These are phyloP conservation scores for Eurois occulta DNA, from an alignment of 2,888 invertebrate genomes.

Conservation along the genomic window DNA sequence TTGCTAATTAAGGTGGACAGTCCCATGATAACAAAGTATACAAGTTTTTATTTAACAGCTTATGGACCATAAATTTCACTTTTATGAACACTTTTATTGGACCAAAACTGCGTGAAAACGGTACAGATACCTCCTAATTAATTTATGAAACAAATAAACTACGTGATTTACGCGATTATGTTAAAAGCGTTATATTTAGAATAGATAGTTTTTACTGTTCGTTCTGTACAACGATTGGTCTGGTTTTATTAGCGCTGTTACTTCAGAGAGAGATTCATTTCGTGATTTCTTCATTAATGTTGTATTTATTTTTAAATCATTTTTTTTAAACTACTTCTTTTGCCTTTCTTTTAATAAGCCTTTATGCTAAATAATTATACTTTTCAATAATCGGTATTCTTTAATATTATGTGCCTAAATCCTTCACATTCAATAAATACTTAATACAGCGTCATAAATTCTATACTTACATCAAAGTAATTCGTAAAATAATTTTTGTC, in stretches of 20 bases:
- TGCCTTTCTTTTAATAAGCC: neutral
- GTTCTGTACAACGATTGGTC: conserved; percentile 7
- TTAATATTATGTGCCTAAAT: neutral
- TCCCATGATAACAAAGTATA: conserved; percentile 28
- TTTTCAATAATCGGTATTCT: neutral
- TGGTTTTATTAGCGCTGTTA: conserved; percentile 16
- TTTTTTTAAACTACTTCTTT: neutral
- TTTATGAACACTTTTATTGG: conserved; percentile 66
- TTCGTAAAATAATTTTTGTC: neutral
- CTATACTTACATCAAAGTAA: neutral
- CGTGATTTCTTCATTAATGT: neutral
- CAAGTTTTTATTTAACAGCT: conserved; percentile 51
- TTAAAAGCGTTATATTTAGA: conserved; percentile 58
- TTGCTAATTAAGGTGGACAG: conserved; percentile 26
- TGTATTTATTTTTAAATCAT: neutral
- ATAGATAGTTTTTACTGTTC: conserved; percentile 5
- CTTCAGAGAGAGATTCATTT: neutral
- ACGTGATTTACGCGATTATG: conserved; percentile 55
- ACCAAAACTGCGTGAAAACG: conserved; percentile 63
- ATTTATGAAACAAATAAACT: conserved; percentile 65
- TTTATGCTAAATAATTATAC: neutral
- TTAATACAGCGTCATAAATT: neutral
- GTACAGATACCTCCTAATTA: conserved; percentile 60
- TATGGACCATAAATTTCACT: conserved; percentile 60
- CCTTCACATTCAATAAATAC: neutral